phyloP scores from a whole-genome alignment of 2,797 vertebrate genomes.

The Ateles fusciceps region DNA sequence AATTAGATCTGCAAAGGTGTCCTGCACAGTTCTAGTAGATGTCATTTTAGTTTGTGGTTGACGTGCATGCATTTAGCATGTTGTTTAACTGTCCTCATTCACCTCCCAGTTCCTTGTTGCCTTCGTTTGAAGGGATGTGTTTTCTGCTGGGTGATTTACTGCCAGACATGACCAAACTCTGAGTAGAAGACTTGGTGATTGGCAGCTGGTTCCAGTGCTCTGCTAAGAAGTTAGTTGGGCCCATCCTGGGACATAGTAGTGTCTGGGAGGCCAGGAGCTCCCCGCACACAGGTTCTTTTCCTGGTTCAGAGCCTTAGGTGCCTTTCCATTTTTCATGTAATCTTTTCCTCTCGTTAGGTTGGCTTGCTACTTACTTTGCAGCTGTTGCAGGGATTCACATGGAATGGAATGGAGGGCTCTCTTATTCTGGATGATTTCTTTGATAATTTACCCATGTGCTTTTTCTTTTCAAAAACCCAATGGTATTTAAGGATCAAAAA shows the following conservation, averaged over 20 bases:
- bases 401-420: slow-evolving; percentile 38
- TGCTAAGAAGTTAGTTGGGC: neutral
- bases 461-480: slow-evolving; percentile 38
- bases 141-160: neutral
- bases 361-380: slow-evolving; percentile 56
- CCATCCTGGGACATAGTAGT: neutral
- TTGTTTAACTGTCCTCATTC: neutral
- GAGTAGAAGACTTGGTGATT: neutral
- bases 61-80: neutral
- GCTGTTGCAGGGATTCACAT: slow-evolving; percentile 58
- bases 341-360: slow-evolving; percentile 56
- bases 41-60: neutral
- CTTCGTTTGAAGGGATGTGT: neutral
- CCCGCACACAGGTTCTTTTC: neutral
- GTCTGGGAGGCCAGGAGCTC: neutral
- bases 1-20: slow-evolving; percentile 2
- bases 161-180: neutral
- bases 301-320: slow-evolving; percentile 36
- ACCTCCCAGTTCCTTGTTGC: neutral
- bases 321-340: slow-evolving; percentile 12
- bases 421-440: slow-evolving; percentile 25
- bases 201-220: slow-evolving; percentile 49
- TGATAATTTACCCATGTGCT: neutral
- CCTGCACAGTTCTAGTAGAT: neutral
- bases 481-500: slow-evolving; percentile 22